Evolutionary conservation across 2,113 vertebrate species (phyloP).

Genomic region (Smithornis capensis): DNA sequence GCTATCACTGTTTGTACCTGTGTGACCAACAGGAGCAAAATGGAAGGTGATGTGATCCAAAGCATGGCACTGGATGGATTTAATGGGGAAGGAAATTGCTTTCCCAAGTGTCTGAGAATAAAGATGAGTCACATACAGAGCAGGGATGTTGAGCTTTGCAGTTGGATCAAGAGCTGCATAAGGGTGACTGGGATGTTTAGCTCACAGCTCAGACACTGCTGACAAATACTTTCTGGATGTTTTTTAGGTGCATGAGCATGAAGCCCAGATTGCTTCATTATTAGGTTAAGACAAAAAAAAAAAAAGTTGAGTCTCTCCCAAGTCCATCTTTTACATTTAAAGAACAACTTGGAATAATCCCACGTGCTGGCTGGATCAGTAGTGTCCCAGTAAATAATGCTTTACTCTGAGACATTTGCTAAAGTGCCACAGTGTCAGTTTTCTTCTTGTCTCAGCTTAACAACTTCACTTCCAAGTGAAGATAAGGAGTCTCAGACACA

Average conservation of each 20-base stretch:
- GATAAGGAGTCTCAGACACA: neutral
- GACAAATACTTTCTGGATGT: neutral
- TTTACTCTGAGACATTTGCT: neutral
- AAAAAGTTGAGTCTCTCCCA: neutral
- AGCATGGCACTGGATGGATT: neutral
- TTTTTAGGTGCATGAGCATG: neutral
- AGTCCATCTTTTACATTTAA: neutral
- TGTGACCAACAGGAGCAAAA: neutral
- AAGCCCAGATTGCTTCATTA: neutral
- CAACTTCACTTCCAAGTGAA: neutral
- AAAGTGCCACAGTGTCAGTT: neutral
- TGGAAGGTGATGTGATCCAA: fast-evolving
- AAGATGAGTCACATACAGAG: neutral
- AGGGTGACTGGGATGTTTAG: neutral
- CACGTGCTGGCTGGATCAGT: neutral
- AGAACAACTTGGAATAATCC: neutral
- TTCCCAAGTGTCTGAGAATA: neutral
- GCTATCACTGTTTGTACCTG: neutral
- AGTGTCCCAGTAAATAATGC: neutral
- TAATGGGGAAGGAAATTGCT: neutral
- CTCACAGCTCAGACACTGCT: neutral
- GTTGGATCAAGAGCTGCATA: neutral
- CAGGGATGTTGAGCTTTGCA: neutral
- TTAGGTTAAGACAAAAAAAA: neutral
- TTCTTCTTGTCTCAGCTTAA: neutral